Conservation (phyloP, 2,797 vertebrate genomes). For the Crenuchus spilurus region DNA sequence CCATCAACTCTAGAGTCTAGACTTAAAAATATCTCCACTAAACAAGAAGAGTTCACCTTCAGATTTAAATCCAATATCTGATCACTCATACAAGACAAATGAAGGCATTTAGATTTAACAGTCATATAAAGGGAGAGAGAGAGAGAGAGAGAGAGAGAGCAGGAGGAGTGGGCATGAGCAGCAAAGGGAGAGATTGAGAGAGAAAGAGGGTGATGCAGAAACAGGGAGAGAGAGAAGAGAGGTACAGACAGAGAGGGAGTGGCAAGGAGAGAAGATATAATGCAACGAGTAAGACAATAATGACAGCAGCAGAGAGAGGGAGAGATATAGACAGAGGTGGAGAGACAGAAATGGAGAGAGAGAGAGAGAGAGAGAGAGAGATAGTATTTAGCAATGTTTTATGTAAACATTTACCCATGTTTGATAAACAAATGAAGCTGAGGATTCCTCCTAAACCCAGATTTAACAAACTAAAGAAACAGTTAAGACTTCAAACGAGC, state of each 20-base stretch:
- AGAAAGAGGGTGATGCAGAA: conserved; percentile 59
- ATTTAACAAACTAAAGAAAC: conserved; percentile 47
- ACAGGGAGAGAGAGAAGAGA: conserved; percentile 66
- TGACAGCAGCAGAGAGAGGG: too few species aligned
- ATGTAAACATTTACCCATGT: conserved; percentile 78
- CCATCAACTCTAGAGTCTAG: conserved; percentile 49
- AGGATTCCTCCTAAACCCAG: conserved; percentile 50
- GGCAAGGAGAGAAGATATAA: conserved; percentile 68
- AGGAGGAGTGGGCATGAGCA: too few species aligned
- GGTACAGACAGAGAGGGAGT: conserved; percentile 58
- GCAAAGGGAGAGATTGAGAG: conserved; percentile 58
- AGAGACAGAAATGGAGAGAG: neutral
- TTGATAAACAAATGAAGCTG: conserved; percentile 67
- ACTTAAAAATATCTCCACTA: conserved; percentile 60
- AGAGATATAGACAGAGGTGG: conserved; percentile 52
- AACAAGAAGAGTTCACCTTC: conserved; percentile 55
- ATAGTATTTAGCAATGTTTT: conserved; percentile 73
- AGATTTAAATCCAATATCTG: conserved; percentile 50
- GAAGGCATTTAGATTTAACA: conserved; percentile 71
- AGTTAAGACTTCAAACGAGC: conserved; percentile 72
- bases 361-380: conserved; percentile 65
- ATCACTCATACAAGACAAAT: conserved; percentile 65
- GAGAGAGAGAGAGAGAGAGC: conserved; percentile 11
- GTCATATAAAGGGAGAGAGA: conserved; percentile 65
- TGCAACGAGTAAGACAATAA: too few species aligned